Evolutionary conservation across 2,797 vertebrate species (phyloP), one percentile per base, ranked within the genome.

Genomic region (Urocyon cinereoargenteus): DNA sequence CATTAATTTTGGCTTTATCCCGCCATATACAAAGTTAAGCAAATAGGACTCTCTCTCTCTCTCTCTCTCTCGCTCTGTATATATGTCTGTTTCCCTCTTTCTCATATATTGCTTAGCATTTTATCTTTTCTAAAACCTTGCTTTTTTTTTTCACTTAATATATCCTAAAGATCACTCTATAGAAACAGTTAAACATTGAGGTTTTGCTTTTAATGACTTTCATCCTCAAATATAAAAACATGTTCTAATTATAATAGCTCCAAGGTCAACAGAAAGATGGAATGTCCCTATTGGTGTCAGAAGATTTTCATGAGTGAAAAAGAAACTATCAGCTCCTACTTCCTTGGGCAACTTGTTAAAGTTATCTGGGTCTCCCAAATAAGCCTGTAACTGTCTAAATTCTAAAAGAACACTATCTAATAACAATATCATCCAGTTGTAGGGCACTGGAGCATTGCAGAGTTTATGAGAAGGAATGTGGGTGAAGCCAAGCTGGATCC

Each of bases 221-320:
- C 19, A 61, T 19, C 45, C 61, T 70, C 70, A 90, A 86, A 40
- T 19, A 62, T 18, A n/a, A 73, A 96, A 68, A 31, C 5, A 2
- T 83, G 94, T 86, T 61, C 53, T 34, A 72, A 88, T 36, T 78
- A 8, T 40, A 83, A 68, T 19, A 73, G 18, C 26, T 68, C 73
- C 40, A 73, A 72, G 45, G 28, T 73, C 40, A 92, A 40, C 24
- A 90, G 61, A 73, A 91, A 95, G 81, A 45, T 1, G 79, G 68
- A 93, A 70, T 91, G 78, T 36, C 84, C 78, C 64, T 68, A 12
- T 3, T 62, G 31, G 24, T 13, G 8, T 66, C 57, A 28, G 34
- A 77, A 90, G 14, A 6, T 82, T 89, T 75, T 78, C 61, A 36
- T 40, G 45, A 89, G 73, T 84, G 6, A 96, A 77, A 95, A 89